Evolutionary conservation across 2,113 vertebrate genomes (phyloP).

Genomic region (Oncorhynchus masou): DNA sequence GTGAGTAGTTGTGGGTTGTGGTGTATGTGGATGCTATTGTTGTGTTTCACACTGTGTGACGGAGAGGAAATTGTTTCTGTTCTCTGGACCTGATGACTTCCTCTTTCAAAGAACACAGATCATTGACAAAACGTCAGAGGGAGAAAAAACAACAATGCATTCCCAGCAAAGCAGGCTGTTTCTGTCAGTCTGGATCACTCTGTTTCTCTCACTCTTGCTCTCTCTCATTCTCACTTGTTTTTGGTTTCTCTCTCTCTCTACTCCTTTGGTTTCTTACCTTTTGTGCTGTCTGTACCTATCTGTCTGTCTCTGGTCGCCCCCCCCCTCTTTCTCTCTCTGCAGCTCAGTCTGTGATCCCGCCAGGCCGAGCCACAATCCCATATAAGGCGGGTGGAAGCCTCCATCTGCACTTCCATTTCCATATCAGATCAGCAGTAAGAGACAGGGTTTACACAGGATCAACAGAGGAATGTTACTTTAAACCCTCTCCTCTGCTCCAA

Average conservation of each 20-base stretch:
- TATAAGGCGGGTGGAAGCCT: slow-evolving; percentile 64
- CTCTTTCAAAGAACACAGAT: slow-evolving; percentile 47
- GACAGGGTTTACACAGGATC: slow-evolving; percentile 63
- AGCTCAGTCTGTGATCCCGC: slow-evolving; percentile 38
- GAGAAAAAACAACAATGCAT: slow-evolving; percentile 47
- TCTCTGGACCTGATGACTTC: slow-evolving; percentile 56
- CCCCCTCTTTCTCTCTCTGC: background rate
- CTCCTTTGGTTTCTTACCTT: background rate
- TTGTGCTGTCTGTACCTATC: background rate
- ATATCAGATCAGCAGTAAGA: slow-evolving; percentile 65
- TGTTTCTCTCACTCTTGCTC: slow-evolving; percentile 1
- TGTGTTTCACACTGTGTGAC: slow-evolving; percentile 43
- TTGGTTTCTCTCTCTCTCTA: background rate
- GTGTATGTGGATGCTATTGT: slow-evolving; percentile 43
- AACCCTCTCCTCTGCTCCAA: background rate
- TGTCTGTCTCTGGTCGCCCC: background rate
- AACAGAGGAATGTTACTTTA: slow-evolving; percentile 58
- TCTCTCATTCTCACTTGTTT: background rate
- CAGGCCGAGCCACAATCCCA: slow-evolving; percentile 60
- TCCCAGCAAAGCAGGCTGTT: slow-evolving; percentile 10
- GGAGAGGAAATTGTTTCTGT: slow-evolving; percentile 56
- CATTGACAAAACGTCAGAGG: slow-evolving; percentile 38
- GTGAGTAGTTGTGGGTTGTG: slow-evolving; percentile 4
- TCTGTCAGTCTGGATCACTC: slow-evolving; percentile 19
- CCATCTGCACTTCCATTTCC: slow-evolving; percentile 64